Base-by-base conservation (phyloP, 2,888 invertebrate species). In the Oligia fasciuncula region DNA sequence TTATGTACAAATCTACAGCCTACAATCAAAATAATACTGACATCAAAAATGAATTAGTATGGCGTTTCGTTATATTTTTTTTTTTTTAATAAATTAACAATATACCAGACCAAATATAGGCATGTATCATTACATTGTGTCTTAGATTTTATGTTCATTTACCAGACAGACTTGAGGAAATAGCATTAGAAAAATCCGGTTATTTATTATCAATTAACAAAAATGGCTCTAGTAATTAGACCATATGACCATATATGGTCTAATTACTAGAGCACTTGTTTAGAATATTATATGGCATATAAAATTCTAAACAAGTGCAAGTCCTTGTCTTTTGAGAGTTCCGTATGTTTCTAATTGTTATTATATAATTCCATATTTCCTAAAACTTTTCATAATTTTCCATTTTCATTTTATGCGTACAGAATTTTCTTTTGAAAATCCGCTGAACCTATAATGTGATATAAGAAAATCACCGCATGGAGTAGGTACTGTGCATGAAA, bases 221-320 rank as follows among this genome's bases (percentile, higher is more conserved):
- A 81, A 89, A 89, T 85, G 81, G 82, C 74, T 84, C 76, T 63
- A 63, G 23, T 82, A 83, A 87, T 82, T 43, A 73, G 43, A 73
- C 71, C 62, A 73, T 80, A 72, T 19, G 43, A 73, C 71, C 62
- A 35, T 35, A 35, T 35, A 35, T 35, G 4, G 35, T 35, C 35
- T 35, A 35, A 35, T 35, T 35, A 35, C 35, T 35, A 35, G 35
- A 35, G 35, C 35, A 35, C 35, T 35, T 3, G 35, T 35, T 35
- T 35, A 35, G 4, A 35, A 35, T 35, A 3, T 35, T 35, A 35
- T 35, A 35, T 35, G 35, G 35, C 62, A 73, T 80, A 72, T 19
- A 74, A 9, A 76, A 74, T 62, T 79, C 67, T 40, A 66, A 72
- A 9, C 60, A 75, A 76, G 54, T 35, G 14, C 51, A 76, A 62